Base-by-base conservation (phyloP, 1,140 invertebrate genomes). In the Drosophila orena region DNA sequence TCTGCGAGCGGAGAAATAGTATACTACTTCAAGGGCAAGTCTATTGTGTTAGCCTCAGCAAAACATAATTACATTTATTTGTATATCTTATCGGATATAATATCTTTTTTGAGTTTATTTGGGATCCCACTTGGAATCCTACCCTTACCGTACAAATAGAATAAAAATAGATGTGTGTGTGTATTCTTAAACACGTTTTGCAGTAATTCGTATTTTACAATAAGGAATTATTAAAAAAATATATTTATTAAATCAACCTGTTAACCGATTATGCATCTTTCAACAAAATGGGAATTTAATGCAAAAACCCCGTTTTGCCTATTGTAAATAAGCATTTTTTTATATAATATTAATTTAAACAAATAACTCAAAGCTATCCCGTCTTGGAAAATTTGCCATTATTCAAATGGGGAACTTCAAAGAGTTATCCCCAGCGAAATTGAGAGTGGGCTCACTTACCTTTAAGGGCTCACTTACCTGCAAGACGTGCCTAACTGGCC, bases 401-500 rank as follows among this genome's bases (percentile, higher is more conserved):
- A 20, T 10, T 47, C 7, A 24, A n/a, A 14, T 49, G 46, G 4
- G 10, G 35, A 35, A 20, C 12, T 20, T 8, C 5, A 46, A 37
- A n/a, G 24, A 7, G 14, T n/a, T 30, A n/a, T 20, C 40, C 20
- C 6, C 30, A 52, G 11, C 17, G 14, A 38, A 3, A 10, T 24
- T 4, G 22, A 14, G 14, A 22, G 24, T 62, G 14, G 37, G 24
- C 14, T 14, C n/a, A n/a, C n/a, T n/a, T n/a, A n/a, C n/a, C 12
- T 30, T 56, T 40, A 49, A 57, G 47, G 22, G 44, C n/a, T 24
- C 42, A 22, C 20, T 57, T 69, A 15, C 35, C 50, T 40, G 24
- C 24, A 34, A 30, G 38, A 42, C 46, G 46, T 53, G 22, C 22
- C 24, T 15, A 43, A 43, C 27, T 68, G 68, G 27, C 68, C 65